Conservation (phyloP, 1,140 invertebrate species). For the Mercenaria mercenaria region DNA sequence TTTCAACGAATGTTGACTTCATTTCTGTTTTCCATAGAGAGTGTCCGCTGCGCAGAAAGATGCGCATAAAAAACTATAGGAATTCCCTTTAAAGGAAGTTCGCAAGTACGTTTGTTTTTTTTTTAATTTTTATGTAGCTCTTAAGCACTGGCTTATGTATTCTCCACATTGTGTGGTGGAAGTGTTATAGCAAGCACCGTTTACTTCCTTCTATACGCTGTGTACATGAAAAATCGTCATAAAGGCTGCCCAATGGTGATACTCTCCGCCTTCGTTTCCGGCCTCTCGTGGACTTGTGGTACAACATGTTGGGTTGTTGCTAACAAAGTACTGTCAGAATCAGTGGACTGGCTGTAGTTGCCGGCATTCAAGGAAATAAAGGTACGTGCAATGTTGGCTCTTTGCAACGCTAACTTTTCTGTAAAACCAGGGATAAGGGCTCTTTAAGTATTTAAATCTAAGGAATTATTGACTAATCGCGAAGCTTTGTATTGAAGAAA, state of each 20-base stretch:
- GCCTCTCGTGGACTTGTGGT: constrained; percentile 86
- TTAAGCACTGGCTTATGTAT: constrained; percentile 86
- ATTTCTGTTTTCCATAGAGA: no score
- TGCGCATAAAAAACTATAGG: no score
- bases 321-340: constrained; percentile 85
- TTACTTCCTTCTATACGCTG: constrained; percentile 85
- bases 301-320: constrained; percentile 86
- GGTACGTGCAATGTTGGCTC: constrained; percentile 66
- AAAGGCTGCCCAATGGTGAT: constrained; percentile 84
- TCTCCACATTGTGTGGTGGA: constrained; percentile 86
- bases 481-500: no score
- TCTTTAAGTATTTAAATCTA: no score
- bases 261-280: constrained; percentile 85
- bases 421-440: no score
- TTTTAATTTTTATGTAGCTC: background rate
- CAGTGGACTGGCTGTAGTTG: constrained; percentile 82
- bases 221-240: constrained; percentile 83
- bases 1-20: no score
- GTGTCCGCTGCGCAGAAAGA: no score
- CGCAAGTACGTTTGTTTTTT: no score
- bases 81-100: no score
- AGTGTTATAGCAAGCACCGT: constrained; percentile 84
- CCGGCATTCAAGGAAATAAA: constrained; percentile 82
- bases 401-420: no score
- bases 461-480: no score